These are phyloP conservation scores for Unio pictorum DNA, from an alignment of 2,888 invertebrate genomes.

Conservation along the genomic window DNA sequence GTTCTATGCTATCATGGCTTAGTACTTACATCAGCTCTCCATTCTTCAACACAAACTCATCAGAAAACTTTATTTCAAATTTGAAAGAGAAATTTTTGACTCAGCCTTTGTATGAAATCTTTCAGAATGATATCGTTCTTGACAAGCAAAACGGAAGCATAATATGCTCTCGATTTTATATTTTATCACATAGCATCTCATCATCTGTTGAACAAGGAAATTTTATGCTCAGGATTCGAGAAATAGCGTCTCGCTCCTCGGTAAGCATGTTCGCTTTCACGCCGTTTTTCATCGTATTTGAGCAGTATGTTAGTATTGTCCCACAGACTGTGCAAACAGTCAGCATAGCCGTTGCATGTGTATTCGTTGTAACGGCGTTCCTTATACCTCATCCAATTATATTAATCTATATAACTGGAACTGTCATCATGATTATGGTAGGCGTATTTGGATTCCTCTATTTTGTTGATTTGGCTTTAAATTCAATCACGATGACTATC, in stretches of 20 bases:
- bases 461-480: slow-evolving; percentile 46
- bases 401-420: slow-evolving; percentile 30
- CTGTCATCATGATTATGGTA: slow-evolving; percentile 51
- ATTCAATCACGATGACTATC: slow-evolving; percentile 60
- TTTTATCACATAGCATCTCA: slow-evolving; percentile 90
- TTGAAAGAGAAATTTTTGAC: slow-evolving; percentile 9
- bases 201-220: slow-evolving; percentile 76
- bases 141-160: slow-evolving; percentile 11
- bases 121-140: slow-evolving; percentile 44
- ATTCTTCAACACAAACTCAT: slow-evolving; percentile 7
- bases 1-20: slow-evolving; percentile 23
- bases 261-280: slow-evolving; percentile 47
- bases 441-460: slow-evolving; percentile 55
- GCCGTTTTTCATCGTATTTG: slow-evolving; percentile 51
- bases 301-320: slow-evolving; percentile 57
- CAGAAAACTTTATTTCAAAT: slow-evolving; percentile 14
- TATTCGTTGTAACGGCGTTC: slow-evolving; percentile 53
- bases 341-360: slow-evolving; percentile 52
- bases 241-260: slow-evolving; percentile 36
- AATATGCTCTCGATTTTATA: slow-evolving; percentile 86
- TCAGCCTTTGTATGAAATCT: slow-evolving; percentile 13
- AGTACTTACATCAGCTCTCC: slow-evolving; percentile 5
- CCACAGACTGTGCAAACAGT: slow-evolving; percentile 56
- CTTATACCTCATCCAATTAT: slow-evolving; percentile 55
- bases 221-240: slow-evolving; percentile 48